Percentiles rank a stretch among this genome's conserved stretches.
Evolutionary conservation across 2,797 vertebrate genomes (phyloP).

Genomic region (Heteromormyrus szaboi): DNA sequence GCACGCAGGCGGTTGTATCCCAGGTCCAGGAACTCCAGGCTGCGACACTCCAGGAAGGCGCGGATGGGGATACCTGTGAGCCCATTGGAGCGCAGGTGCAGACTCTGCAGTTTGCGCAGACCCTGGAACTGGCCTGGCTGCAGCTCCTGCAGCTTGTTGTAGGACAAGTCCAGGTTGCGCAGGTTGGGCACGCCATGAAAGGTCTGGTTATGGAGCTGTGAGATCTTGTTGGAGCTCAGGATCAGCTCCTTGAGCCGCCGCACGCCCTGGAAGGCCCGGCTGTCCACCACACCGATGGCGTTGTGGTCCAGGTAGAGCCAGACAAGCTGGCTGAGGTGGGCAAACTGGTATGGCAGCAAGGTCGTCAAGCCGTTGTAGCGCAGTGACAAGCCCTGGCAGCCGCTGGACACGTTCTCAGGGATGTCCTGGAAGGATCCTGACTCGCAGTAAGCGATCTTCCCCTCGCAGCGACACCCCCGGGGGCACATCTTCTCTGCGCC

Average conservation of each 20-base stretch:
- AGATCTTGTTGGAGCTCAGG: conserved; percentile 91
- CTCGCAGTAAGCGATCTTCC: conserved; percentile 94
- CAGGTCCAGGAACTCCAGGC: conserved; percentile 89
- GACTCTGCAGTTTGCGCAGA: conserved; percentile 84
- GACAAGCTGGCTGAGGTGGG: conserved; percentile 88
- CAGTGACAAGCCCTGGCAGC: conserved; percentile 89
- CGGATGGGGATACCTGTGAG: conserved; percentile 77
- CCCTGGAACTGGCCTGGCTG: conserved; percentile 85
- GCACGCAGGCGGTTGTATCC: conserved; percentile 89
- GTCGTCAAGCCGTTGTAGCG: conserved; percentile 88
- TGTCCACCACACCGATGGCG: conserved; percentile 74
- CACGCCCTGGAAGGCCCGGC: conserved; percentile 85
- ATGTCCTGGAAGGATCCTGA: conserved; percentile 84
- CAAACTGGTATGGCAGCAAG: conserved; percentile 85
- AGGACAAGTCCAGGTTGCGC: conserved; percentile 87
- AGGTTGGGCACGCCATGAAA: conserved; percentile 87
- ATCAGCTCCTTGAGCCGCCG: conserved; percentile 91
- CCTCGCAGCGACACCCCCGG: conserved; percentile 85
- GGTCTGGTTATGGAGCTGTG: conserved; percentile 79
- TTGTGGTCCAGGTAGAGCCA: conserved; percentile 98
- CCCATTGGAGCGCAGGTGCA: conserved; percentile 86
- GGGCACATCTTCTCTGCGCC: conserved; percentile 84
- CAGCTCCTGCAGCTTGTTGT: conserved; percentile 84
- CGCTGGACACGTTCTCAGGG: conserved; percentile 84
- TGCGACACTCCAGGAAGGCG: conserved; percentile 90